Conservation (phyloP, 2,797 vertebrate genomes). For the Columba guinea region DNA sequence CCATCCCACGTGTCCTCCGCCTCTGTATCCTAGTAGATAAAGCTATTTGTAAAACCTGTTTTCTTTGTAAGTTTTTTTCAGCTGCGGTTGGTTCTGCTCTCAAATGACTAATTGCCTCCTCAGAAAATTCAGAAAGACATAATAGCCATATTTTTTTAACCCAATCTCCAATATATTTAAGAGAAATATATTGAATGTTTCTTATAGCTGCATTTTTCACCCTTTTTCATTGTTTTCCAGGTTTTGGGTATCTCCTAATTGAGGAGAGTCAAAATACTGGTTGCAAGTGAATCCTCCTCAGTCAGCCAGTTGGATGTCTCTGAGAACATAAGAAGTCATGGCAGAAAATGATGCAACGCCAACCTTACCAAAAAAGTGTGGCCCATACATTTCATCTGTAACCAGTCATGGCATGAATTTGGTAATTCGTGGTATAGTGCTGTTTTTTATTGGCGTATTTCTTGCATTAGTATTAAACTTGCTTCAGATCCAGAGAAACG, state of each 20-base stretch:
- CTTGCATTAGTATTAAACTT: slow-evolving; percentile 93
- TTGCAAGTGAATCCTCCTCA: slow-evolving; percentile 24
- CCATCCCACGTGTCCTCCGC: not conserved
- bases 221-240: slow-evolving; percentile 65
- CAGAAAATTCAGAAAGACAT: not conserved
- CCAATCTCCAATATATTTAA: not conserved
- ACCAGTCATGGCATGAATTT: slow-evolving; percentile 88
- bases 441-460: slow-evolving; percentile 93
- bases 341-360: slow-evolving; percentile 72
- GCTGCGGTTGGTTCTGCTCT: not conserved
- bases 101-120: not conserved
- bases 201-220: not conserved
- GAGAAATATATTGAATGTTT: not conserved
- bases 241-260: slow-evolving; percentile 67
- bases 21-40: not conserved
- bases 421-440: slow-evolving; percentile 86
- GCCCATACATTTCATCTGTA: slow-evolving; percentile 85
- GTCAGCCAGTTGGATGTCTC: slow-evolving; percentile 45
- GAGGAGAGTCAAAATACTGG: slow-evolving; percentile 10
- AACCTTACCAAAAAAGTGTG: slow-evolving; percentile 69
- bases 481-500: slow-evolving; percentile 94
- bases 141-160: not conserved
- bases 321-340: slow-evolving; percentile 74
- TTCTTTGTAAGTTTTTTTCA: not conserved
- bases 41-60: not conserved